Evolutionary conservation across 1,140 invertebrate species (phyloP).

Genomic region (Theocolax elegans): DNA sequence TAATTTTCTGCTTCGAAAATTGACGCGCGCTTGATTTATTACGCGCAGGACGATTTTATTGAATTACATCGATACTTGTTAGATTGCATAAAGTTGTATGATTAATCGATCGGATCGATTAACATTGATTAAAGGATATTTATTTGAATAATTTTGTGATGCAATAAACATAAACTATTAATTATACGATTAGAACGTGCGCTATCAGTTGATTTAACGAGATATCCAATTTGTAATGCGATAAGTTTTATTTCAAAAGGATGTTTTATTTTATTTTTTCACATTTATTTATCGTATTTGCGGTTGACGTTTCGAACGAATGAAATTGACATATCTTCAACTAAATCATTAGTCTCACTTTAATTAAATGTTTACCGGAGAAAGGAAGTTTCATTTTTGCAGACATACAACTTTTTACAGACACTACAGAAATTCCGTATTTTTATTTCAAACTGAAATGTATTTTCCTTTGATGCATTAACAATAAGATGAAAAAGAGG

Average conservation of each 20-base stretch:
- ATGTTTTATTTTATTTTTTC: neutral
- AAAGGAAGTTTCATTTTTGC: neutral
- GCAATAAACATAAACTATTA: constrained; percentile 5
- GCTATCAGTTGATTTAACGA: constrained; percentile 3
- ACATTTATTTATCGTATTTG: too few species aligned
- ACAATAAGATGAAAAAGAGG: too few species aligned
- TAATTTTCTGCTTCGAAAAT: too few species aligned
- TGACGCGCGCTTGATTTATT: neutral
- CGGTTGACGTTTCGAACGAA: neutral
- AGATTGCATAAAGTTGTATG: neutral
- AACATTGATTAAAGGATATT: neutral
- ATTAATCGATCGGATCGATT: constrained; percentile 6
- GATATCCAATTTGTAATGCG: constrained; percentile 4
- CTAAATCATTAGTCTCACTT: neutral
- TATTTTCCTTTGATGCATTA: too few species aligned
- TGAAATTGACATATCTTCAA: neutral
- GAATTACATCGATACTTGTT: neutral
- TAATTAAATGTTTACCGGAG: neutral
- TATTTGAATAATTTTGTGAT: constrained; percentile 1
- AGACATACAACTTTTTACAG: neutral
- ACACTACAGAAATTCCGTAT: too few species aligned
- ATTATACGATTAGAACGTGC: constrained; percentile 2
- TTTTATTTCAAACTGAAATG: too few species aligned
- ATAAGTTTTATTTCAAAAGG: neutral
- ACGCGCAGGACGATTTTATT: neutral